Percentiles rank a stretch among this genome's conserved stretches.
Conservation (phyloP, 2,113 vertebrate genomes). For the Dicrurus megarhynchus region DNA sequence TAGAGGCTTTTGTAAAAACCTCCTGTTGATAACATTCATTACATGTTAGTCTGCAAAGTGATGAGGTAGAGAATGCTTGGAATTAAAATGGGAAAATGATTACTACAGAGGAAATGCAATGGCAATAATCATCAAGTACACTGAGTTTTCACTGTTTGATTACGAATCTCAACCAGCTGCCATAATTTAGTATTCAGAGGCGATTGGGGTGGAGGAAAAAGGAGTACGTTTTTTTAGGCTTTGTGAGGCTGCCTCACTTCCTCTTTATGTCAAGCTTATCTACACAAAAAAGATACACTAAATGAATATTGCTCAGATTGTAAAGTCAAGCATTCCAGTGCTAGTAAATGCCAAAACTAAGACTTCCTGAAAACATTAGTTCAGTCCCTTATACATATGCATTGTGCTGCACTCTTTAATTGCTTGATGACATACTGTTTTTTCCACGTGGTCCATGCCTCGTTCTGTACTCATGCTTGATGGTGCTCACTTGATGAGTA, state of each 20-base stretch:
- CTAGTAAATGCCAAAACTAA: constrained; percentile 47
- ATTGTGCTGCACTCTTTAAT: constrained; percentile 34
- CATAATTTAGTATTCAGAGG: constrained; percentile 15
- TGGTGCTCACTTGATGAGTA: constrained; percentile 29
- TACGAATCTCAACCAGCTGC: constrained; percentile 25
- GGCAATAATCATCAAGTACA: constrained; percentile 19
- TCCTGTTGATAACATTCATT: constrained; percentile 39
- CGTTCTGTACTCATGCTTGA: background rate
- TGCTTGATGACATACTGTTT: constrained; percentile 46
- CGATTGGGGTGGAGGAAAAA: background rate
- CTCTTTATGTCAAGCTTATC: background rate
- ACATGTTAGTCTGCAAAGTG: background rate
- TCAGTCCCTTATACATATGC: constrained; percentile 14
- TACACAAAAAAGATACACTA: constrained; percentile 27
- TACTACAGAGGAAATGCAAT: constrained; percentile 25
- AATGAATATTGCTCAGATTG: constrained; percentile 27
- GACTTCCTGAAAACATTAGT: constrained; percentile 39
- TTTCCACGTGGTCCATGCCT: background rate
- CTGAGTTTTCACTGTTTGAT: constrained; percentile 19
- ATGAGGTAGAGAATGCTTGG: background rate
- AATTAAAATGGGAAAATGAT: constrained; percentile 48
- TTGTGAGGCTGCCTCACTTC: background rate
- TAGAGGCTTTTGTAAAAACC: constrained; percentile 1
- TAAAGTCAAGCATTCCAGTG: constrained; percentile 11
- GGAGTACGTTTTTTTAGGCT: background rate